phyloP scores from a whole-genome alignment of 2,888 invertebrate species.

The Zelleria hepariella region DNA sequence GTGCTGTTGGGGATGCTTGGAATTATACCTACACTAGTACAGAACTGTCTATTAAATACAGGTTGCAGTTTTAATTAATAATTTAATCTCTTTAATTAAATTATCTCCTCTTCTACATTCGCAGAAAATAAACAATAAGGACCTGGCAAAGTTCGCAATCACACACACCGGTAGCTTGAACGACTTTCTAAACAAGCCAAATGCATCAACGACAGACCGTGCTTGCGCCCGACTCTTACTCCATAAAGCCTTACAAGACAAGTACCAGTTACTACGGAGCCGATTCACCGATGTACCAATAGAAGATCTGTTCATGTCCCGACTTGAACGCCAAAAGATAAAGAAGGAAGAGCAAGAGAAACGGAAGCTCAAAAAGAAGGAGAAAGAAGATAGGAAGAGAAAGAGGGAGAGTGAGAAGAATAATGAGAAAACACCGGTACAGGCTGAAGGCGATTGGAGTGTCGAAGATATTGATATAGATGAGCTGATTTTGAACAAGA shows the following conservation, averaged over 20 bases:
- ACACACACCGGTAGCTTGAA: conserved; percentile 48
- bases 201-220: conserved; percentile 46
- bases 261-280: conserved; percentile 44
- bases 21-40: too few species aligned
- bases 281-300: conserved; percentile 51
- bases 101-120: too few species aligned
- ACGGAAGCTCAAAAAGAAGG: conserved; percentile 41
- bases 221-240: conserved; percentile 54
- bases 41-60: too few species aligned
- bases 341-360: conserved; percentile 54
- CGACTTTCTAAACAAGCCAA: conserved; percentile 45
- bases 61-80: too few species aligned
- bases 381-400: conserved; percentile 18
- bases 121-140: conserved; percentile 62
- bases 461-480: conserved; percentile 8
- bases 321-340: conserved; percentile 48
- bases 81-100: too few species aligned
- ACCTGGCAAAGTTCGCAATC: conserved; percentile 52
- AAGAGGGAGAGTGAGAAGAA: conserved; percentile 4
- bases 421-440: conserved; percentile 27
- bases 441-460: conserved; percentile 42
- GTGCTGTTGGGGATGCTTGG: too few species aligned
- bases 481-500: not conserved
- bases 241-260: conserved; percentile 51
- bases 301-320: conserved; percentile 56